phyloP scores from a whole-genome alignment of 2,113 vertebrate species.

The Chaenogobius annularis region DNA sequence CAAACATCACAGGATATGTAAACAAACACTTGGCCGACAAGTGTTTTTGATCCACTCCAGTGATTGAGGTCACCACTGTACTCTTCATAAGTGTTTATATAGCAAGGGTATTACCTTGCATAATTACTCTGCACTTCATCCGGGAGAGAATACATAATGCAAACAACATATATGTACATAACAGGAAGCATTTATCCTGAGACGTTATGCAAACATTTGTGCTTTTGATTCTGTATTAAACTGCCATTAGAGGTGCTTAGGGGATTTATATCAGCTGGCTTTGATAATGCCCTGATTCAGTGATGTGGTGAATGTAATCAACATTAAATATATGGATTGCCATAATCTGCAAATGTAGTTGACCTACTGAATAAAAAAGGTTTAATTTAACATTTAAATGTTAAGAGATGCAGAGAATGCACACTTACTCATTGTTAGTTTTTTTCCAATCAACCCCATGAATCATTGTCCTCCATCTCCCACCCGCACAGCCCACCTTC shows the following conservation, averaged over 20 bases:
- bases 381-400: no score
- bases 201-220: constrained; percentile 1
- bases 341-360: not conserved
- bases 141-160: not conserved
- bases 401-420: no score
- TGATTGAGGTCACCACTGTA: constrained; percentile 54
- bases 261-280: not conserved
- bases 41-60: constrained; percentile 55
- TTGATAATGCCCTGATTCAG: not conserved
- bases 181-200: constrained; percentile 3
- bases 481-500: no score
- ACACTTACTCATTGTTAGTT: no score
- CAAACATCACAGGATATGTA: constrained; percentile 63
- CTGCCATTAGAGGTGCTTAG: not conserved
- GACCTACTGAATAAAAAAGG: no score
- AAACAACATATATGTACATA: constrained; percentile 6
- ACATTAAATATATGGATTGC: not conserved
- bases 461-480: no score
- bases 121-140: constrained; percentile 39
- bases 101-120: constrained; percentile 42
- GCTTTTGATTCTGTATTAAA: not conserved
- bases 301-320: not conserved
- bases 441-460: no score
- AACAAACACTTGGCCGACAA: constrained; percentile 61
- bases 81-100: constrained; percentile 39